A percentile compares a stretch with the other conserved stretches of the same genome.
These are phyloP conservation scores for Chalcosyrphus nemorum DNA, from an alignment of 2,888 invertebrate genomes.

Conservation along the genomic window DNA sequence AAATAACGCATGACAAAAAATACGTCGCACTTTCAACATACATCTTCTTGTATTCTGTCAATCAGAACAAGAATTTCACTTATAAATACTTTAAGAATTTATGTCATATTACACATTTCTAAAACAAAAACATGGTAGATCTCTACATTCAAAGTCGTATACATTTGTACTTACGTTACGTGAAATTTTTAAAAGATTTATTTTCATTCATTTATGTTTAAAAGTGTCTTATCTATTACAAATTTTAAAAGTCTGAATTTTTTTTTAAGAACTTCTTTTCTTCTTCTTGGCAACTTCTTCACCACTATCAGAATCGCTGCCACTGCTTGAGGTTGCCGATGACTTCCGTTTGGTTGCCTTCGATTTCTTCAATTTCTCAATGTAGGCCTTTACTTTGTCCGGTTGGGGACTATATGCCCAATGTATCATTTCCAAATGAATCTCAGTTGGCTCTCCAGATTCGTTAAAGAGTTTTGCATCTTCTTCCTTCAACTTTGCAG, in stretches of 20 bases:
- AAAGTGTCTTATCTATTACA: neutral
- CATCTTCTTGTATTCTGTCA: too few species aligned
- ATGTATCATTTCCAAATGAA: conserved; percentile 87
- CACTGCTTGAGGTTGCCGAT: conserved; percentile 74
- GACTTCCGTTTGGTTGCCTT: conserved; percentile 82
- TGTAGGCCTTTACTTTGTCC: conserved; percentile 85
- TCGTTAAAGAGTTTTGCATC: conserved; percentile 85
- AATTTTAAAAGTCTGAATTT: neutral
- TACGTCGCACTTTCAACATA: too few species aligned
- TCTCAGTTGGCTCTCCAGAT: conserved; percentile 86
- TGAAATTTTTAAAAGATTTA: conserved; percentile 25
- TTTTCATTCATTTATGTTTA: conserved; percentile 11
- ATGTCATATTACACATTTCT: too few species aligned
- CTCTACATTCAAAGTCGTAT: neutral
- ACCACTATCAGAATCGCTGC: conserved; percentile 65
- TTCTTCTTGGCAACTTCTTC: conserved; percentile 55
- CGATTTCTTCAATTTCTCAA: conserved; percentile 77
- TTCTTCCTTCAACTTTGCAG: conserved; percentile 84
- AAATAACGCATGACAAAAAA: too few species aligned
- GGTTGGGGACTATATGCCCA: conserved; percentile 91
- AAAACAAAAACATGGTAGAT: too few species aligned
- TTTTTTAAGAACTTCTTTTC: conserved; percentile 44
- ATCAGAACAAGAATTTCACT: too few species aligned
- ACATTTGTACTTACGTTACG: conserved; percentile 15
- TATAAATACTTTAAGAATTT: too few species aligned